Evolutionary conservation across 2,888 invertebrate genomes (phyloP), one percentile per base, ranked within the genome.

Genomic region (Campaea margaritaria): DNA sequence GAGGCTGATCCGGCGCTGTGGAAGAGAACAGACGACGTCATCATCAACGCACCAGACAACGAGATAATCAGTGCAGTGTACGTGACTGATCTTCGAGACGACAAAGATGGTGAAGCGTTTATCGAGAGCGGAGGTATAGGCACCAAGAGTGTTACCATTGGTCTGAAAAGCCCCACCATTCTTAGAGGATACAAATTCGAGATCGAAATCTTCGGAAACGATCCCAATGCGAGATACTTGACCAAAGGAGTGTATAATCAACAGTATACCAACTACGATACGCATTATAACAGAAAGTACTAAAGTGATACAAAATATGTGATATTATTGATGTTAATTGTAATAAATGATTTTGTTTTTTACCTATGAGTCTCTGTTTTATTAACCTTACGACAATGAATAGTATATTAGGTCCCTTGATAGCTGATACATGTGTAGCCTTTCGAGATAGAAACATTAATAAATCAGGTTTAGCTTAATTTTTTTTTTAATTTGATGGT

Each of bases 51-150:
- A 0, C 76, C 78, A 0, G 64, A 68, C 0, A 85, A 84, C 54
- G 85, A 89, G 48, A 58, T 89, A 0, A 91, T 91, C 13, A 81
- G 79, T 60, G 86, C 87, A 3, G 68, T 91, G 0, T 79, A 78
- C 38, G 79, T 91, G 2, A 84, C 84, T 0, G 91, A 92, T 62
- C 67, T 91, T 5, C 74, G 91, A 11, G 82, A 86, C 12, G 74
- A 83, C 11, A 89, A 87, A 48, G 82, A 82, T 58, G 91, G 89
- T 0, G 85, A 87, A 52, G 85, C 86, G 0, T 78, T 61, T 10
- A 80, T 92, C 0, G 78, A 83, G 49, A 84, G 77, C 42, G 91
- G 91, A 0, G 91, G 91, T 0, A 60, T 91, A 15, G 91, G 89
- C 0, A 73, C 68, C 2, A 85, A 80, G 13, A 83, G 74, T 73